A percentile compares a stretch with the other conserved stretches of the same genome.
phyloP scores from a whole-genome alignment of 1,140 invertebrate genomes.

The Drosophila lowei region DNA sequence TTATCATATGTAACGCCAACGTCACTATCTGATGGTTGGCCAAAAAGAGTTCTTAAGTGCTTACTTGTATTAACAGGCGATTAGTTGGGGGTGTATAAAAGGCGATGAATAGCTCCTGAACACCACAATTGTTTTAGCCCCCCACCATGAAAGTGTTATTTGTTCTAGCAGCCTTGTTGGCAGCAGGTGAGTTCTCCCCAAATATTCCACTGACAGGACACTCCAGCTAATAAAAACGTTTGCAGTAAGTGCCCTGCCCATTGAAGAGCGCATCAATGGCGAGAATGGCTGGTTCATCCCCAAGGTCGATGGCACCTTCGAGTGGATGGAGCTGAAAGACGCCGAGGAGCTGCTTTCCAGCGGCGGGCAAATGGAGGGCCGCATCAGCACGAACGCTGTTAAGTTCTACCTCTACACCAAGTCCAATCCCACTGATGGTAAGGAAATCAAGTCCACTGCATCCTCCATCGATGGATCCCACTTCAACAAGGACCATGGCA shows the following conservation, averaged over 20 bases:
- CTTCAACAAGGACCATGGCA: conserved; percentile 64
- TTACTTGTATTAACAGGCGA: conserved; percentile 39
- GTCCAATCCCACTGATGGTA: conserved; percentile 41
- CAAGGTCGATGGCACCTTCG: conserved; percentile 34
- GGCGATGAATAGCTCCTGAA: conserved; percentile 19
- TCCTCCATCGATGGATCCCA: conserved; percentile 51
- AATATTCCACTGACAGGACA: no score
- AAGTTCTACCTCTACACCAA: conserved; percentile 70
- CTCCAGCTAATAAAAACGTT: no score
- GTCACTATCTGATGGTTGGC: conserved; percentile 21
- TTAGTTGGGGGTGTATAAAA: conserved; percentile 56
- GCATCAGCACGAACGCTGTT: conserved; percentile 50
- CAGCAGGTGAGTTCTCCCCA: conserved; percentile 31
- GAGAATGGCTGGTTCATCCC: conserved; percentile 60
- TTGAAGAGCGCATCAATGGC: conserved; percentile 46
- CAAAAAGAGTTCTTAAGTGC: conserved; percentile 41
- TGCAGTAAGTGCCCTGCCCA: conserved; percentile 54
- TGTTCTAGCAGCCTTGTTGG: conserved; percentile 47
- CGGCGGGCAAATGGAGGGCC: conserved; percentile 37
- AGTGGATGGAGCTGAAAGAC: conserved; percentile 52
- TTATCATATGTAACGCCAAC: conserved; percentile 15
- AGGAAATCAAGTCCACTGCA: conserved; percentile 43
- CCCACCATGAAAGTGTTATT: conserved; percentile 55
- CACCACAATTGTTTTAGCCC: conserved; percentile 22
- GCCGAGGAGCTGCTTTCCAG: conserved; percentile 50